Evolutionary conservation across 2,888 invertebrate genomes (phyloP).

Genomic region (Deilephila porcellus): DNA sequence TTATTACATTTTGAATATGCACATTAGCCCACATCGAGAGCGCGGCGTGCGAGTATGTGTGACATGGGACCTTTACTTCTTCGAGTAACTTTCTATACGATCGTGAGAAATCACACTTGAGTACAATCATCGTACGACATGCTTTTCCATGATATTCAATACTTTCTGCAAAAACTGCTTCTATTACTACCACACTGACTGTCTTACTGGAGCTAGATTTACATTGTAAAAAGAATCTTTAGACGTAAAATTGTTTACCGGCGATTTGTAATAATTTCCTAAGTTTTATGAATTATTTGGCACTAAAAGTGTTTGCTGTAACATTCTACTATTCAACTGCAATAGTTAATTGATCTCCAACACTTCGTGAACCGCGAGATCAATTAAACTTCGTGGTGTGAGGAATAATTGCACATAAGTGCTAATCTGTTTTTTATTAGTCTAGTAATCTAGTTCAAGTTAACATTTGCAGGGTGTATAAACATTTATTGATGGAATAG

Average conservation of each 20-base stretch:
- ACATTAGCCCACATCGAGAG: slow-evolving; percentile 19
- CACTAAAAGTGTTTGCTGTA: background rate
- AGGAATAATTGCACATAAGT: background rate
- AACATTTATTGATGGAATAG: too few species aligned
- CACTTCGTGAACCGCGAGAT: background rate
- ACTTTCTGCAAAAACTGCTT: background rate
- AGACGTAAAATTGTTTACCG: too few species aligned
- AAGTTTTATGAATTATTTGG: background rate
- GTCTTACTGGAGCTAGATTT: too few species aligned
- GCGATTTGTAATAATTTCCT: too few species aligned
- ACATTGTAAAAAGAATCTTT: too few species aligned
- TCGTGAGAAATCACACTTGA: slow-evolving; percentile 17
- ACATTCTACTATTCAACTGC: background rate
- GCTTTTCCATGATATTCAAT: slow-evolving; percentile 16
- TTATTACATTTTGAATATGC: slow-evolving; percentile 26
- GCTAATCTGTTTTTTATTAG: background rate
- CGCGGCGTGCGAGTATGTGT: slow-evolving; percentile 13
- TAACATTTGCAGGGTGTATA: background rate
- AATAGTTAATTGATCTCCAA: background rate
- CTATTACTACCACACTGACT: background rate
- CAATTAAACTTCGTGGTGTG: background rate
- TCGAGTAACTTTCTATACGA: slow-evolving; percentile 21
- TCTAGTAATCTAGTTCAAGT: background rate
- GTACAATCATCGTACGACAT: slow-evolving; percentile 5
- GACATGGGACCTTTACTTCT: slow-evolving; percentile 24